Conservation (phyloP, 2,113 vertebrate species). For the Eublepharis macularius region DNA sequence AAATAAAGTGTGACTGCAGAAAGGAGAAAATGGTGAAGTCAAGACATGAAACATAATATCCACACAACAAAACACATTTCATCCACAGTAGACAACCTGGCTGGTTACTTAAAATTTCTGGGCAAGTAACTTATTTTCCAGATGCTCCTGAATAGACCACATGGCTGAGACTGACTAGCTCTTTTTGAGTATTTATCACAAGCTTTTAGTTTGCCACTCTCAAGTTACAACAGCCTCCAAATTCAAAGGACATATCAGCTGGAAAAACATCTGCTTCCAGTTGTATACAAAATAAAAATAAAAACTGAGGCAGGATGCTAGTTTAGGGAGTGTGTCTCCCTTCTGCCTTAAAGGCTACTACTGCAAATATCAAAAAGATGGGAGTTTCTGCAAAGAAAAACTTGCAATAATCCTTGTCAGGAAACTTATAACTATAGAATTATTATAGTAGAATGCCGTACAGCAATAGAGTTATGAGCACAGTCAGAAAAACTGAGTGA, state of each 20-base stretch:
- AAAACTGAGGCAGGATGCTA: neutral
- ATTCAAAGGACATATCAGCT: neutral
- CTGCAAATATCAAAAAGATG: neutral
- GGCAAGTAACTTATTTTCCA: neutral
- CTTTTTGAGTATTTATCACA: neutral
- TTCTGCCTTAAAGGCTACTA: neutral
- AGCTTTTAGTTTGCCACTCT: neutral
- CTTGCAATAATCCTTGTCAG: neutral
- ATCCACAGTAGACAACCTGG: neutral
- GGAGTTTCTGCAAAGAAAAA: neutral
- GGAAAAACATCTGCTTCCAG: too few relatives aligned
- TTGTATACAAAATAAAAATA: too few relatives aligned
- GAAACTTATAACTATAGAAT: neutral
- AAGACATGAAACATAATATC: neutral
- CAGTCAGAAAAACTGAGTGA: too few relatives aligned
- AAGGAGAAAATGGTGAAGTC: constrained; percentile 35
- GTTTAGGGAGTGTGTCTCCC: too few relatives aligned
- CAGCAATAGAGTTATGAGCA: too few relatives aligned
- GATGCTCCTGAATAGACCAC: neutral
- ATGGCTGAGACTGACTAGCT: neutral
- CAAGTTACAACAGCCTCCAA: neutral
- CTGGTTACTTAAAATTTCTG: neutral
- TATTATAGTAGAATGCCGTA: too few relatives aligned
- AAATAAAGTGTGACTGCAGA: constrained; percentile 88
- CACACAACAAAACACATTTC: neutral